Conservation (phyloP, 2,888 invertebrate genomes). For the Diarsia rubi region DNA sequence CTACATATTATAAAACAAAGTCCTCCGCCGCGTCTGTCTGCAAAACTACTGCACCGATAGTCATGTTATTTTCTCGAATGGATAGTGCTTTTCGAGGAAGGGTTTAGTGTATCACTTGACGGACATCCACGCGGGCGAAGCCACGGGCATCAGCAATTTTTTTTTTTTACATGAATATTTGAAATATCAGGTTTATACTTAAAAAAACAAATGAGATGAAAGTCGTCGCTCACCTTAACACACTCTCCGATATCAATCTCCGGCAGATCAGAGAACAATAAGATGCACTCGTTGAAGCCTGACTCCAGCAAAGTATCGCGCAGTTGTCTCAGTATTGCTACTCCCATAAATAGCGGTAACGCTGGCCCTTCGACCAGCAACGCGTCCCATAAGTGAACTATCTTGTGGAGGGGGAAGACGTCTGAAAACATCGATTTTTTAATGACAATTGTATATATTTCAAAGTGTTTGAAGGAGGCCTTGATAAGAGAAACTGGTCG, state of each 20-base stretch:
- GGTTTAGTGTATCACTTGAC: too few relatives aligned
- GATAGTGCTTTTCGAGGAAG: too few relatives aligned
- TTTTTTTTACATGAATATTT: too few relatives aligned
- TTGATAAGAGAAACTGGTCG: not conserved
- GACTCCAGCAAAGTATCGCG: constrained; percentile 95
- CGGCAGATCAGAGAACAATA: constrained; percentile 99
- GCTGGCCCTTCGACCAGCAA: constrained; percentile 97
- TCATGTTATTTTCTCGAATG: too few relatives aligned
- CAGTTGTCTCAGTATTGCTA: constrained; percentile 97
- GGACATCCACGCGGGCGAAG: too few relatives aligned
- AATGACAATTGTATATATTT: constrained; percentile 10
- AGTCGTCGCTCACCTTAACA: constrained; percentile 44
- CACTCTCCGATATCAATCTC: constrained; percentile 98
- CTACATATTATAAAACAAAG: too few relatives aligned
- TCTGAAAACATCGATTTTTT: constrained; percentile 90
- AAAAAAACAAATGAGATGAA: constrained; percentile 1
- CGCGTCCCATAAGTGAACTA: constrained; percentile 99
- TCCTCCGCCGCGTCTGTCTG: too few relatives aligned
- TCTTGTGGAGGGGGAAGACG: constrained; percentile 99
- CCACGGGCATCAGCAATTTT: too few relatives aligned
- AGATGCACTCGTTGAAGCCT: constrained; percentile 99
- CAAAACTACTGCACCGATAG: too few relatives aligned
- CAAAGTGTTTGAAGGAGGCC: not conserved
- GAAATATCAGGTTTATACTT: not conserved
- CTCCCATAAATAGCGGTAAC: constrained; percentile 98